Evolutionary conservation across 92 coral and sea anemone species (phyloP), one percentile per base, ranked within the genome.

Genomic region (Micromussa lordhowensis): DNA sequence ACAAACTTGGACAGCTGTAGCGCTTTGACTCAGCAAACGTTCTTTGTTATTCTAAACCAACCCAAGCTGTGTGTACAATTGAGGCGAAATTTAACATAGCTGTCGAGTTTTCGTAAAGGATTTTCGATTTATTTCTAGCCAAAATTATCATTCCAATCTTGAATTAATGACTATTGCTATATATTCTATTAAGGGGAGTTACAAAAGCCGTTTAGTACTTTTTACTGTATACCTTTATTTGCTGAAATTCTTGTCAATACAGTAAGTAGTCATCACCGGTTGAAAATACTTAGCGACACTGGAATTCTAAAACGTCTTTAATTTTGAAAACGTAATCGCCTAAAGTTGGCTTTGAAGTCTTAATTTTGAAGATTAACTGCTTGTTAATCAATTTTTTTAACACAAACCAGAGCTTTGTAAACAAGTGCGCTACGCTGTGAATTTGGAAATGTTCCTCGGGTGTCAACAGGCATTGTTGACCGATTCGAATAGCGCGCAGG

Each of bases 41-140:
- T 90, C 91, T 81, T 90, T 92, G 92, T 89, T 82, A 85, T 89
- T 81, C 87, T 85, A 85, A 92, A 86, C 75, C 68, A 32, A 87
- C 49, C 51, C 91, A 92, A 92, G 95, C 93, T 92, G 95, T 92
- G 87, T 80, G 68, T 70, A 89, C 92, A 80, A 69, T 40, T 48
- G 16, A 15, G 28, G 64, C 44, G 49, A 86, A 86, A 64, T 77
- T 66, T 29, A 78, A 22, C 77, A 79, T 66, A 44, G 32, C 57
- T 78, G 89, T 86, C 89, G 54, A 12, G 17, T 34, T 49, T 48
- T 78, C 63, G 83, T 48, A 63, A 40, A 40, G 77, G 59, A 21
- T 19, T 86, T 49, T 86, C 77, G 83, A 77, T 77, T 86, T 86
- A 38, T 32, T 18, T 48, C 83, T 30, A 64, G 69, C 81, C 16